Percentiles rank a stretch among this genome's conserved stretches.
Evolutionary conservation across 2,797 vertebrate species (phyloP).

Genomic region (Cheirogaleus major): DNA sequence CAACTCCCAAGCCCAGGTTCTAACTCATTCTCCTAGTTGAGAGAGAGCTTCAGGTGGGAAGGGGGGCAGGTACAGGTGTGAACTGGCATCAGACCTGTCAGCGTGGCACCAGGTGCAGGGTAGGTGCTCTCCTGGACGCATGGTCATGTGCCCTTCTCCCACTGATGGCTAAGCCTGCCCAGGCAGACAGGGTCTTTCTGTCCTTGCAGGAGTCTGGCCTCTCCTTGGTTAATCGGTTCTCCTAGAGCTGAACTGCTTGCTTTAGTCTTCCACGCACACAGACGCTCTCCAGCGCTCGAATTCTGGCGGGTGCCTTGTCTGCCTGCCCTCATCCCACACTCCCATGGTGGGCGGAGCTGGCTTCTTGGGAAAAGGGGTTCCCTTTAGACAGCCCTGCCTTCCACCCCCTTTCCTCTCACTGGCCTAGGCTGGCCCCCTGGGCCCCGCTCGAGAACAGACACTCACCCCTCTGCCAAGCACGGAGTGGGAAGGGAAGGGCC

Average conservation of each 20-base stretch:
- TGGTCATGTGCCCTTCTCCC: no score
- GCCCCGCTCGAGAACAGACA: slow-evolving; percentile 68
- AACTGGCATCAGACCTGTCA: not conserved
- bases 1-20: not conserved
- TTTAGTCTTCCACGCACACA: not conserved
- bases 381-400: slow-evolving; percentile 38
- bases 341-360: not conserved
- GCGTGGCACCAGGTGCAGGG: not conserved
- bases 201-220: not conserved
- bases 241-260: not conserved
- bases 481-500: slow-evolving; percentile 74
- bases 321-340: not conserved
- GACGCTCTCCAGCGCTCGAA: not conserved
- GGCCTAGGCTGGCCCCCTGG: slow-evolving; percentile 58
- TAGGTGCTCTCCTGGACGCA: not conserved
- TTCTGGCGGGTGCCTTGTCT: not conserved
- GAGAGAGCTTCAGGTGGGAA: not conserved
- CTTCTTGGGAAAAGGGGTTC: slow-evolving; percentile 61
- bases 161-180: not conserved
- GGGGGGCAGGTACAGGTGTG: not conserved
- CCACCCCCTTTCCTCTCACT: slow-evolving; percentile 35
- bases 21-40: not conserved
- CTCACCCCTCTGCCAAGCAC: slow-evolving; percentile 75
- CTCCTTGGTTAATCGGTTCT: not conserved
- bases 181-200: not conserved